Evolutionary conservation across 1,140 invertebrate genomes (phyloP).

Genomic region (Bombus impatiens): DNA sequence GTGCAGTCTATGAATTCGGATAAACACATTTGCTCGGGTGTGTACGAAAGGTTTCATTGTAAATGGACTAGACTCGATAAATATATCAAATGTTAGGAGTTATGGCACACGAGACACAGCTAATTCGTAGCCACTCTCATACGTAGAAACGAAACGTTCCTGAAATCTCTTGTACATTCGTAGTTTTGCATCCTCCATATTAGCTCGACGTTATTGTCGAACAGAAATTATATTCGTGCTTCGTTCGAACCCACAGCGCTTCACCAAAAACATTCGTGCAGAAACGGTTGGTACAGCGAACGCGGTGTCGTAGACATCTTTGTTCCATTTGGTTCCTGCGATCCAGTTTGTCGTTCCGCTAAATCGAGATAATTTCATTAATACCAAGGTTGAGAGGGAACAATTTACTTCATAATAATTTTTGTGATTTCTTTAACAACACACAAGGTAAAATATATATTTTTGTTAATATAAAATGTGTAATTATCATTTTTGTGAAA

Average conservation of each 20-base stretch:
- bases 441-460: not conserved
- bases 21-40: constrained; percentile 76
- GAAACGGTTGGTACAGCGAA: constrained; percentile 15
- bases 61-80: constrained; percentile 75
- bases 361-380: not conserved
- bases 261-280: constrained; percentile 6
- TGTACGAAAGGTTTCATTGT: constrained; percentile 74
- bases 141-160: constrained; percentile 43
- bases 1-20: constrained; percentile 77
- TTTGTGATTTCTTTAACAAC: not conserved
- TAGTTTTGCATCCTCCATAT: not conserved
- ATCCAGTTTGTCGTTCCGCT: not conserved
- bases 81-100: constrained; percentile 77
- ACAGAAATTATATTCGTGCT: not conserved
- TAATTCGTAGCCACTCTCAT: constrained; percentile 57
- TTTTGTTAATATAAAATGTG: not conserved
- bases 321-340: not conserved
- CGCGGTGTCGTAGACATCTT: not conserved
- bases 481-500: not conserved
- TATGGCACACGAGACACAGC: constrained; percentile 67
- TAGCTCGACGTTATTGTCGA: not conserved
- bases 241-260: constrained; percentile 15
- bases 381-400: not conserved
- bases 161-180: constrained; percentile 28
- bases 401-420: not conserved